phyloP scores from a whole-genome alignment of 2,888 invertebrate species.

The Lottia scabra region DNA sequence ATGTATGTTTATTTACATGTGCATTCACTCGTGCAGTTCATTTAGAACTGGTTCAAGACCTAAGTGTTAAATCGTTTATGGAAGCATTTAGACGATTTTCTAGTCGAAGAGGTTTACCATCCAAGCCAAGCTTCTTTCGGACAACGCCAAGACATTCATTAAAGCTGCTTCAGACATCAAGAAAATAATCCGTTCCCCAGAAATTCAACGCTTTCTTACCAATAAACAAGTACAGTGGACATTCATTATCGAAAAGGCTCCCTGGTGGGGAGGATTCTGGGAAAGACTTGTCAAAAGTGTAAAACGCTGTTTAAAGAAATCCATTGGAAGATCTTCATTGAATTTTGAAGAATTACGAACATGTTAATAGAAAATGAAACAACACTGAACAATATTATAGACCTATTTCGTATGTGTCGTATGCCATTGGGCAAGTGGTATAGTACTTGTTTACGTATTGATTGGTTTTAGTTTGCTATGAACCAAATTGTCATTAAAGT shows the following conservation, averaged over 20 bases:
- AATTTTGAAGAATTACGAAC: not conserved
- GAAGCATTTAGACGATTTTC: conserved; percentile 31
- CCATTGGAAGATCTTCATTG: not conserved
- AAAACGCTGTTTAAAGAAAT: not conserved
- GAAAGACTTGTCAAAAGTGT: too few relatives aligned
- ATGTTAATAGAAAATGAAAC: not conserved
- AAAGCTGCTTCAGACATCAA: too few relatives aligned
- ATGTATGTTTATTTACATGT: conserved; percentile 33
- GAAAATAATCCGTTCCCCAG: too few relatives aligned
- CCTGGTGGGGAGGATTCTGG: too few relatives aligned
- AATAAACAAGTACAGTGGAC: too few relatives aligned
- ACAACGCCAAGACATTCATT: not conserved
- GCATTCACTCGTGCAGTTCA: conserved; percentile 34
- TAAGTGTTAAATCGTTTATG: conserved; percentile 32
- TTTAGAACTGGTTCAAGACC: conserved; percentile 24
- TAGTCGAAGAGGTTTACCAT: conserved; percentile 1
- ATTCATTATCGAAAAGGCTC: too few relatives aligned
- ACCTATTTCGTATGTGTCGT: not conserved
- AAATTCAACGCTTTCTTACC: too few relatives aligned
- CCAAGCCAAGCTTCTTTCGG: not conserved
- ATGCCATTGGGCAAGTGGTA: too few relatives aligned
- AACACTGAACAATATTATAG: not conserved
- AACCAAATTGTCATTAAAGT: too few relatives aligned
- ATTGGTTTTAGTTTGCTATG: too few relatives aligned
- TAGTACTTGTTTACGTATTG: too few relatives aligned